A percentile compares a stretch with the other conserved stretches of the same genome.
Evolutionary conservation across 1,140 invertebrate genomes (phyloP).

Genomic region (Drosophila kepulauana): DNA sequence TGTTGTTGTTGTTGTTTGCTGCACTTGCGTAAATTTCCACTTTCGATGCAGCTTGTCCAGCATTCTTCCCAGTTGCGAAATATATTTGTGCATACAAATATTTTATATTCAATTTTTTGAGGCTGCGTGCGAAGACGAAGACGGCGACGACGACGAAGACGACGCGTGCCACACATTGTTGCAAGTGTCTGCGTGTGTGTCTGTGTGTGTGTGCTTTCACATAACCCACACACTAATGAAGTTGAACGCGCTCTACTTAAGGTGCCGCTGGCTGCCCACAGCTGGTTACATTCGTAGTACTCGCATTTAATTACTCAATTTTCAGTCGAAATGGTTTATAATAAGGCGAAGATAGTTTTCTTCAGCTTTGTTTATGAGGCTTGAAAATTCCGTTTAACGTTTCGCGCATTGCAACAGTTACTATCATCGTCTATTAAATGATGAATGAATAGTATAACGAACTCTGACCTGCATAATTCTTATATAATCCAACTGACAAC

Average conservation of each 20-base stretch:
- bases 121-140: constrained; percentile 1
- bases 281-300: constrained; percentile 27
- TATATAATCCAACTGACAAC: constrained; percentile 20
- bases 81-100: not conserved
- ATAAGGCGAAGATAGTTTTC: constrained; percentile 8
- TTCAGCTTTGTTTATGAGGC: constrained; percentile 33
- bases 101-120: constrained; percentile 1
- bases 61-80: constrained; percentile 33
- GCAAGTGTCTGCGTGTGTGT: constrained; percentile 7
- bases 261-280: constrained; percentile 28
- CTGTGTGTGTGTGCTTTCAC: constrained; percentile 38
- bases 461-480: constrained; percentile 6
- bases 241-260: constrained; percentile 72
- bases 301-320: constrained; percentile 63
- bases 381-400: constrained; percentile 39
- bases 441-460: constrained; percentile 14
- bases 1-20: constrained; percentile 26
- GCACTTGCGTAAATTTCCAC: constrained; percentile 50
- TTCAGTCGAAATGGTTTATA: not conserved
- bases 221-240: constrained; percentile 35
- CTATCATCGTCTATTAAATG: not conserved
- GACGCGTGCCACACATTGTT: constrained; percentile 50
- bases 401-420: constrained; percentile 21
- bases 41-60: constrained; percentile 29
- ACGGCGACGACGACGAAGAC: too few species aligned